These are phyloP conservation scores for Lysandra coridon DNA, from an alignment of 2,888 invertebrate species.

Conservation along the genomic window DNA sequence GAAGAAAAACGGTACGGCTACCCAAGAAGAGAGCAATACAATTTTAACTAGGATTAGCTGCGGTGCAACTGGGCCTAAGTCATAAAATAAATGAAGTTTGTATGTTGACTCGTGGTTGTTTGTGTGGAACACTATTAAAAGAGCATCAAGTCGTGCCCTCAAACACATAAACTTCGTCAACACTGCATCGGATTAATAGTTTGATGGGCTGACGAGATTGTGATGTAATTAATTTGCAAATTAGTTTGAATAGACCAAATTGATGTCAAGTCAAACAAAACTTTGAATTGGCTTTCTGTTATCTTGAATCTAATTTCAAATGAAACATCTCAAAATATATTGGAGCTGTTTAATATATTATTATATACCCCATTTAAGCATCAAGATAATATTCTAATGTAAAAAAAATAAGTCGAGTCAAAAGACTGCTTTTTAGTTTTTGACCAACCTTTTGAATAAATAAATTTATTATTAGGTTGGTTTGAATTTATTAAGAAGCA, in stretches of 20 bases:
- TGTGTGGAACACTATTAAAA: slow-evolving; percentile 54
- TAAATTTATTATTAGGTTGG: no score
- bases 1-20: neutral
- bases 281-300: neutral
- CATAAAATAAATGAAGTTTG: slow-evolving; percentile 40
- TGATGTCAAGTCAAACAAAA: slow-evolving; percentile 17
- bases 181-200: slow-evolving; percentile 24
- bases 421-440: no score
- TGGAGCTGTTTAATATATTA: neutral
- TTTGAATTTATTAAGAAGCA: no score
- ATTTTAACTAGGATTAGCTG: neutral
- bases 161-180: slow-evolving; percentile 13
- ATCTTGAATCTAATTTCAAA: neutral
- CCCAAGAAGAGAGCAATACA: neutral
- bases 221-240: slow-evolving; percentile 14
- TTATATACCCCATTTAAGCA: neutral
- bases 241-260: neutral
- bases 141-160: slow-evolving; percentile 42
- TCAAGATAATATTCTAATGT: neutral
- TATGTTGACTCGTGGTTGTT: slow-evolving; percentile 47
- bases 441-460: no score
- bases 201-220: slow-evolving; percentile 13
- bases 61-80: neutral
- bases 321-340: neutral
- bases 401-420: no score